A percentile compares a stretch with the other conserved stretches of the same genome.
Conservation (phyloP, 2,797 vertebrate species). For the Pangasius djambal region DNA sequence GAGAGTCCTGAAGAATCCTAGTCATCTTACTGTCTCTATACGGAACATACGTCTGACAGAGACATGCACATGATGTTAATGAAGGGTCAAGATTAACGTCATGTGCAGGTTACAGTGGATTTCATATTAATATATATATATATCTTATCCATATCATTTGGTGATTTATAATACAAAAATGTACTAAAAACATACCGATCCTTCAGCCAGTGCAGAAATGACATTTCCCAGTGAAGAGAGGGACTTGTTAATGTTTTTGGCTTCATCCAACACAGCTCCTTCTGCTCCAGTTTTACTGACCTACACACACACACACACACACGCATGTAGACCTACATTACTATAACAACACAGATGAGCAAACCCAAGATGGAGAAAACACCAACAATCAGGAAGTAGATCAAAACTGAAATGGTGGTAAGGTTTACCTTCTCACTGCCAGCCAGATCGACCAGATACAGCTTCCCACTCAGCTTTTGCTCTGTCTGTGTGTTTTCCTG, state of each 20-base stretch:
- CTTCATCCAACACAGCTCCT: slow-evolving; percentile 94
- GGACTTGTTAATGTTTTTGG: slow-evolving; percentile 99
- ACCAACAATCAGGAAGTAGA: background rate
- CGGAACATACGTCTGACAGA: slow-evolving; percentile 80
- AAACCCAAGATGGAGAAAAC: background rate
- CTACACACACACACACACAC: slow-evolving; percentile 65
- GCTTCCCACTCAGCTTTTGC: slow-evolving; percentile 85
- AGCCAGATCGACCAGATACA: slow-evolving; percentile 82
- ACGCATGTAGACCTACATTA: too few relatives aligned
- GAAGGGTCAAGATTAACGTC: background rate
- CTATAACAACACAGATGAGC: background rate
- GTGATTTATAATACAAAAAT: background rate
- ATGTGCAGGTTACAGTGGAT: background rate
- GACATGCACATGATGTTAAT: background rate
- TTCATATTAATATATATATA: too few relatives aligned
- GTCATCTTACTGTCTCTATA: slow-evolving; percentile 93
- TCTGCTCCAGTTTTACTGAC: slow-evolving; percentile 99
- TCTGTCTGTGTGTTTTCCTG: slow-evolving; percentile 90
- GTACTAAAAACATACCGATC: slow-evolving; percentile 80
- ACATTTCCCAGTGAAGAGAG: slow-evolving; percentile 96
- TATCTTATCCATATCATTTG: background rate
- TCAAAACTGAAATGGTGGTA: background rate
- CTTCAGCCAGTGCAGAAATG: slow-evolving; percentile 96
- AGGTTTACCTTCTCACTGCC: slow-evolving; percentile 80
- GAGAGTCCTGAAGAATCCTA: slow-evolving; percentile 87